Conservation (phyloP, 2,797 vertebrate species). For the Etheostoma perlongum region DNA sequence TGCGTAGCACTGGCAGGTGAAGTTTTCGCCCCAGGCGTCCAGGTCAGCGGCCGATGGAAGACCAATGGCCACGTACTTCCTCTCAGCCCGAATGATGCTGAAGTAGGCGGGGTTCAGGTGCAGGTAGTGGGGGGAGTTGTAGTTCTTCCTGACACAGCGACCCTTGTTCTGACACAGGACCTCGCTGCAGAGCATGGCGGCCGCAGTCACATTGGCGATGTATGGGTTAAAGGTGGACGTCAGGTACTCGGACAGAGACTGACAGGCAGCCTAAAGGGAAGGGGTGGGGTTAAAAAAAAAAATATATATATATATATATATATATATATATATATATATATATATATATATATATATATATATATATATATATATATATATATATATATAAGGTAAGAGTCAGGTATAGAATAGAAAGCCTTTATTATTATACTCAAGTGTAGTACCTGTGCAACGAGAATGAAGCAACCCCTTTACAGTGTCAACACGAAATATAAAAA, state of each 20-base stretch:
- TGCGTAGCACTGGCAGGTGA: conserved; percentile 87
- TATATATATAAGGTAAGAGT: background rate
- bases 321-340: too few species aligned
- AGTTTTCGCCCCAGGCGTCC: conserved; percentile 74
- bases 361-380: too few species aligned
- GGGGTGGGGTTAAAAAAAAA: background rate
- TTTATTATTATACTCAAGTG: too few species aligned
- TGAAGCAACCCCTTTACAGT: too few species aligned
- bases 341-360: too few species aligned
- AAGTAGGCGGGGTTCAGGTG: conserved; percentile 86
- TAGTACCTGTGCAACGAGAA: too few species aligned
- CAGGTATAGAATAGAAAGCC: background rate
- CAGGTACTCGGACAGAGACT: conserved; percentile 83
- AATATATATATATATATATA: fast-evolving
- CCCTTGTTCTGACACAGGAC: conserved; percentile 86
- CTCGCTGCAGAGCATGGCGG: conserved; percentile 88
- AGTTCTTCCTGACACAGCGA: conserved; percentile 84
- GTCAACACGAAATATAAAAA: too few species aligned
- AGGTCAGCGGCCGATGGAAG: conserved; percentile 81
- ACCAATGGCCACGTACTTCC: conserved; percentile 79
- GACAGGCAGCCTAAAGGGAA: conserved; percentile 83
- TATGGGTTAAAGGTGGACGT: conserved; percentile 85
- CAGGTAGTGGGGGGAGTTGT: conserved; percentile 85
- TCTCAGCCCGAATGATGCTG: conserved; percentile 71
- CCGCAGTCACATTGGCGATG: conserved; percentile 90